These are phyloP conservation scores for Hyles vespertilio DNA, from an alignment of 1,140 invertebrate genomes.

Conservation along the genomic window DNA sequence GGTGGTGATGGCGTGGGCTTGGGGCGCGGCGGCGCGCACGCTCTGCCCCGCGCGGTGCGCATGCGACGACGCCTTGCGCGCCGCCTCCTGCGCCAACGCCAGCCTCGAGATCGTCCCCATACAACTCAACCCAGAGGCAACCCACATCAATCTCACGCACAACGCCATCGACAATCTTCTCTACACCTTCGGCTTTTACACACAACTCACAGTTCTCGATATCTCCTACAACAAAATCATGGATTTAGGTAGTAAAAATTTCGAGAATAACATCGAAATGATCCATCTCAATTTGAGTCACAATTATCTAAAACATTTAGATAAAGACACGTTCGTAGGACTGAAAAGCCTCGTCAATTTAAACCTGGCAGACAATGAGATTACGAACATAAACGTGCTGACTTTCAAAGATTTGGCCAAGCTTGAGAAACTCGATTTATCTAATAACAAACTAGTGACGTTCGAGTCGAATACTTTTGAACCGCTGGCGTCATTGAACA, in stretches of 20 bases:
- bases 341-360: conserved; percentile 81
- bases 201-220: conserved; percentile 85
- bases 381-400: conserved; percentile 82
- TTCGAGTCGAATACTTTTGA: conserved; percentile 83
- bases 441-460: conserved; percentile 84
- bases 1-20: conserved; percentile 61
- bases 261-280: conserved; percentile 84
- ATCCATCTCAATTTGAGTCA: conserved; percentile 84
- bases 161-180: conserved; percentile 84
- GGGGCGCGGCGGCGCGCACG: conserved; percentile 69
- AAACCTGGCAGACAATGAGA: conserved; percentile 86
- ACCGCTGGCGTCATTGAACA: conserved; percentile 81
- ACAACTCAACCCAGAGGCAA: conserved; percentile 89
- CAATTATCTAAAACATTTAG: conserved; percentile 82
- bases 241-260: conserved; percentile 86
- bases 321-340: conserved; percentile 86
- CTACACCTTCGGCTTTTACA: conserved; percentile 86
- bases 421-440: conserved; percentile 84
- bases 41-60: conserved; percentile 87
- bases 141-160: conserved; percentile 84
- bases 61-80: conserved; percentile 87
- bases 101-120: conserved; percentile 90
- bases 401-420: conserved; percentile 84
- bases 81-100: conserved; percentile 84
- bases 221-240: conserved; percentile 88